Percentiles rank a stretch among this genome's conserved stretches.
phyloP scores from a whole-genome alignment of 2,797 vertebrate species.

The Sciurus vulgaris region DNA sequence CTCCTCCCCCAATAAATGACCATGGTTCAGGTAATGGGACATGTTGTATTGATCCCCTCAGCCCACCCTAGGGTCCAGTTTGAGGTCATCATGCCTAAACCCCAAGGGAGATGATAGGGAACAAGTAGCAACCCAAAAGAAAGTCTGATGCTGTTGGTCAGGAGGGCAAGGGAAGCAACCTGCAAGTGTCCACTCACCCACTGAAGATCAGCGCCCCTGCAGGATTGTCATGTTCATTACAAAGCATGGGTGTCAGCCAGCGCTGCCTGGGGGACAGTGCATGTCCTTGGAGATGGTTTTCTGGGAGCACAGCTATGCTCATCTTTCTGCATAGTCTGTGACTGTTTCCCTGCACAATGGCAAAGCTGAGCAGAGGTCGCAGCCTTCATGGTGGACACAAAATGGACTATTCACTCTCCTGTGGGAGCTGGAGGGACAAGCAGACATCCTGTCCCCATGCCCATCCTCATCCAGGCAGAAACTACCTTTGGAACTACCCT shows the following conservation, averaged over 20 bases:
- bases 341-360: background rate
- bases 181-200: background rate
- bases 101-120: background rate
- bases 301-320: background rate
- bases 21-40: background rate
- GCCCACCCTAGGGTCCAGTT: background rate
- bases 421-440: background rate
- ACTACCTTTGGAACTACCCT: background rate
- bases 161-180: too few species aligned
- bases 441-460: too few species aligned
- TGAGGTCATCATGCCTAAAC: background rate
- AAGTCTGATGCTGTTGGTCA: too few species aligned
- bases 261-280: too few species aligned
- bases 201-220: too few species aligned
- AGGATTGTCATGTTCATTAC: background rate
- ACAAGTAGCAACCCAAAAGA: background rate
- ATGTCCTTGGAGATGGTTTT: background rate
- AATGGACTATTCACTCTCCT: background rate
- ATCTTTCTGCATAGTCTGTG: background rate
- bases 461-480: background rate
- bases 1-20: background rate
- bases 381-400: background rate
- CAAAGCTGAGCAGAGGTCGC: background rate
- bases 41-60: background rate
- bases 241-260: background rate